Percentiles rank a stretch among this genome's conserved stretches.
phyloP scores from a whole-genome alignment of 2,797 vertebrate species.

The Notamacropus eugenii region DNA sequence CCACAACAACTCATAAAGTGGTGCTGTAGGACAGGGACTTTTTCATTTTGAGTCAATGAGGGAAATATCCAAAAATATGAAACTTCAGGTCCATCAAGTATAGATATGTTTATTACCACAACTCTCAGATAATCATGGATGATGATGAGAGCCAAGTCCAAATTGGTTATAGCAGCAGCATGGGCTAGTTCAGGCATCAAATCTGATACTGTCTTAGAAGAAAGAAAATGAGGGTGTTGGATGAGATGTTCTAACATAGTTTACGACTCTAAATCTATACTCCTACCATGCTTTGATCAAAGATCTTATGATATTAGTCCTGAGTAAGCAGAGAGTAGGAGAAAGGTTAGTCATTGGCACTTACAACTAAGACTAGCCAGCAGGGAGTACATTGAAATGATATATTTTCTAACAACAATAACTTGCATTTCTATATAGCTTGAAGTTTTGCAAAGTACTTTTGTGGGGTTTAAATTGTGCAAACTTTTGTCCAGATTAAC shows the following conservation, averaged over 20 bases:
- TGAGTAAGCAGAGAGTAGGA: neutral
- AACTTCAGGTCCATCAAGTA: neutral
- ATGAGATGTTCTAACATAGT: neutral
- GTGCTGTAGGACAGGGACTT: neutral
- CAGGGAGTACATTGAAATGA: neutral
- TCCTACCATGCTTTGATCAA: neutral
- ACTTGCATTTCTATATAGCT: neutral
- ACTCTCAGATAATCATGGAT: neutral
- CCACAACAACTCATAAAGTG: neutral
- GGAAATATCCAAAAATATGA: neutral
- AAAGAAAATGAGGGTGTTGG: neutral
- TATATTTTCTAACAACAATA: neutral
- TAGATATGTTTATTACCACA: neutral
- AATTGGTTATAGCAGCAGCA: neutral
- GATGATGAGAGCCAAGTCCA: neutral
- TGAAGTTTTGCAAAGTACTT: constrained; percentile 55
- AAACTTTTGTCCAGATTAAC: constrained; percentile 50
- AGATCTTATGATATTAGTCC: neutral
- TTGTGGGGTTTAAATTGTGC: constrained; percentile 45
- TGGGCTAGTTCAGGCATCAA: neutral
- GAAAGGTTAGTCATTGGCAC: neutral
- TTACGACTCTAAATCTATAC: neutral
- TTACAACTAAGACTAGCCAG: neutral
- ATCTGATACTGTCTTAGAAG: constrained; percentile 3
- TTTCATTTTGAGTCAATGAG: neutral